Base-by-base conservation (phyloP, 35 echinoderm and acorn worm species). In the Lytechinus pictus region DNA sequence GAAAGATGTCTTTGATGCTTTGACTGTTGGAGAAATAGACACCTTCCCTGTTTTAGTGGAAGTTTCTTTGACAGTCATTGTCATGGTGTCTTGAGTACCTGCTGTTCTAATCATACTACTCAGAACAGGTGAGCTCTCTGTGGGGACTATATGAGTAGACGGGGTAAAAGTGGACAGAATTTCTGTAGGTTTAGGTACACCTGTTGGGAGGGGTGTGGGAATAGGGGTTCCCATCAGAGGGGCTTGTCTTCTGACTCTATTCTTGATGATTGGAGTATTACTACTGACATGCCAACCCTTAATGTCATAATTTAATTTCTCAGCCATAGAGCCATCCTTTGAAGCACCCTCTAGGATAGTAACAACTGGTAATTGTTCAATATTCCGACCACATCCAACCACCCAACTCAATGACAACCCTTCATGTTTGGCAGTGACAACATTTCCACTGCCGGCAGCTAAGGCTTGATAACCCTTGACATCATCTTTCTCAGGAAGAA, bases 251-350 rank as follows among this genome's bases (percentile, higher is more conserved):
- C 97, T 96, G 0, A 99, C 94, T 96, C 98, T 94, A 13, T 94
- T 86, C 33, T 95, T 95, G 16, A 21, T 28, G 19, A 94, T 94
- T 52, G 96, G 87, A 27, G 96, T 96, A 53, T 97, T 95, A 58
- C 96, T 95, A 6, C 93, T 98, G 6, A 99, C 97, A 27, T 97
- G 97, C 98, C 98, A 99, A 19, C 98, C 96, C 86, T 97, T 99
- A 92, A 99, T 95, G 57, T 99, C 92, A 89, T 98, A 97, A 52
- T 95, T 94, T 89, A 99, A 93, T 95, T 99, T 95, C 27, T 86
- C 91, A 10, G 98, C 98, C 97, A 99, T 97, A 14, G 98, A 96
- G 56, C 96, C 96, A 95, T 99, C 98, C 54, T 99, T 97, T 0
- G 98, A 97, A 52, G 97, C 92, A 53, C 86, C 91, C 92, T 99